Conservation (phyloP, 2,888 invertebrate genomes). For the Cephonodes hylas region DNA sequence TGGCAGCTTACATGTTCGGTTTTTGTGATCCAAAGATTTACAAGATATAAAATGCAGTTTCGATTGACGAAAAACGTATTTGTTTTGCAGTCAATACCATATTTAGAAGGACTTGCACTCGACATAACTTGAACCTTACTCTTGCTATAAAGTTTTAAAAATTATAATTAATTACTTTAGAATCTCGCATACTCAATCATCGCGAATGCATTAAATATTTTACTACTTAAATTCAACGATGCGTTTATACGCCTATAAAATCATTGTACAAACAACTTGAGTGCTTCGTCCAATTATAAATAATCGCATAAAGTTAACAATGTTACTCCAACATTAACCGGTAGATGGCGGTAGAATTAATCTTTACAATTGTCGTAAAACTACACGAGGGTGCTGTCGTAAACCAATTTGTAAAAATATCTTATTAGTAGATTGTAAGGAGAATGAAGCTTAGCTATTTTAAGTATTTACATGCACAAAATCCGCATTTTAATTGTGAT, state of each 20-base stretch:
- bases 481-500: too few species aligned
- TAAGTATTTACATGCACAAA: too few species aligned
- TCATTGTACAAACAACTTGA: background rate
- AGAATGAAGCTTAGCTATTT: too few species aligned
- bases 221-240: background rate
- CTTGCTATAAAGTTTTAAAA: too few species aligned
- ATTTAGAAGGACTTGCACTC: too few species aligned
- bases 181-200: background rate
- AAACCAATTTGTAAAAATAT: background rate
- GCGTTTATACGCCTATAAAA: background rate
- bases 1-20: too few species aligned
- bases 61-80: too few species aligned
- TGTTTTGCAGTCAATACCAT: too few species aligned
- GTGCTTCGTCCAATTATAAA: background rate
- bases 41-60: too few species aligned
- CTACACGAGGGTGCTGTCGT: background rate
- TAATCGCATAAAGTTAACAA: constrained; percentile 9
- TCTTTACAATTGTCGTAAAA: constrained; percentile 1
- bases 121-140: too few species aligned
- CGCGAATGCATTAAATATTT: background rate
- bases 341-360: background rate
- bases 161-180: background rate
- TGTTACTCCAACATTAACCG: background rate
- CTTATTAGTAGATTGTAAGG: too few species aligned
- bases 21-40: too few species aligned